Evolutionary conservation across 2,888 invertebrate species (phyloP).

Genomic region (Leucozona laternaria): DNA sequence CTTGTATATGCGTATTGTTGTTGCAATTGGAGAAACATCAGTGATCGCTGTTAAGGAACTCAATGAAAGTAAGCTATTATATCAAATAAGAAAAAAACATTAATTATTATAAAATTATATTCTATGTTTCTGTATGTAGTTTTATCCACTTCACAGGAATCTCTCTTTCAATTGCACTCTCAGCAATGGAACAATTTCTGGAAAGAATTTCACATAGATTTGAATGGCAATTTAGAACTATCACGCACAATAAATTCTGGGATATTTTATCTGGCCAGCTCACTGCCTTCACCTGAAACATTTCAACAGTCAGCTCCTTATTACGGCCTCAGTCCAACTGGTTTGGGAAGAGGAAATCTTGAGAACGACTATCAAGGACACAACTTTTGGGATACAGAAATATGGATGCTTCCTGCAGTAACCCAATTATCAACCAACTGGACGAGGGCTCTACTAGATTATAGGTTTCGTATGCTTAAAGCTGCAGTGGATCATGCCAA

Average conservation of each 20-base stretch:
- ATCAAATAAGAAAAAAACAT: neutral
- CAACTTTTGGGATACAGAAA: slow-evolving; percentile 88
- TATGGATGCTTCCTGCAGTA: slow-evolving; percentile 87
- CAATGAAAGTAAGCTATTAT: slow-evolving; percentile 78
- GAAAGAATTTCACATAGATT: slow-evolving; percentile 84
- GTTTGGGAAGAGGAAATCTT: slow-evolving; percentile 84
- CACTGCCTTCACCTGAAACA: slow-evolving; percentile 85
- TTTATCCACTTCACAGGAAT: slow-evolving; percentile 80
- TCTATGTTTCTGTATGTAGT: slow-evolving; percentile 43
- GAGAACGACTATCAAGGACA: slow-evolving; percentile 85
- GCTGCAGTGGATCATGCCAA: slow-evolving; percentile 85
- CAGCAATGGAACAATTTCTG: slow-evolving; percentile 85
- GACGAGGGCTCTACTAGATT: slow-evolving; percentile 84
- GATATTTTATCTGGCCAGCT: slow-evolving; percentile 86
- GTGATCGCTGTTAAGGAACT: slow-evolving; percentile 84
- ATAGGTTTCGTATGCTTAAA: slow-evolving; percentile 84
- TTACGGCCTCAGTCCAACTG: slow-evolving; percentile 86
- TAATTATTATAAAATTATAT: neutral
- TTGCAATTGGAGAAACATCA: slow-evolving; percentile 85
- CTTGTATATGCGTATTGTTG: slow-evolving; percentile 84
- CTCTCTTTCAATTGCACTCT: slow-evolving; percentile 84
- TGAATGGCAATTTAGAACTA: slow-evolving; percentile 85
- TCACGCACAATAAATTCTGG: slow-evolving; percentile 84
- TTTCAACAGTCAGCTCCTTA: slow-evolving; percentile 84
- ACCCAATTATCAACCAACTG: slow-evolving; percentile 85